These are phyloP conservation scores for Magallana gigas DNA, from an alignment of 1,140 invertebrate species.

Conservation along the genomic window DNA sequence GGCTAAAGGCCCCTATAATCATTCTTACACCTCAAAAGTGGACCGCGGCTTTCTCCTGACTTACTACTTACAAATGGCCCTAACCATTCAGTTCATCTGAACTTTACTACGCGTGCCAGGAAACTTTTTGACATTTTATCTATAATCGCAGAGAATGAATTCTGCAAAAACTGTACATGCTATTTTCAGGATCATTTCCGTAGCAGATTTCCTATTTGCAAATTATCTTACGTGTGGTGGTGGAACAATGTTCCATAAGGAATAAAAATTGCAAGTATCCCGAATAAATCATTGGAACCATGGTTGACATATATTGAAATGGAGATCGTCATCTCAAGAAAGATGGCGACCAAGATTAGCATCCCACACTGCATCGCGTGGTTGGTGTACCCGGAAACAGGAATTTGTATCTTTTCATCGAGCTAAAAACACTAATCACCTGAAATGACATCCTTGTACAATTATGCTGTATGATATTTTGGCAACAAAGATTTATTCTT, in stretches of 20 bases:
- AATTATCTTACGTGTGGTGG: neutral
- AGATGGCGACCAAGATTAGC: neutral
- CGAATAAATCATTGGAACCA: neutral
- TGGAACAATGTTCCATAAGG: neutral
- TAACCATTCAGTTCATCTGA: slow-evolving; percentile 2
- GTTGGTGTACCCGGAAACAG: neutral
- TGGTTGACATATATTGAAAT: neutral
- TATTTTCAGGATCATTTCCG: neutral
- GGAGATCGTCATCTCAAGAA: neutral
- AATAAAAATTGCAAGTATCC: no score
- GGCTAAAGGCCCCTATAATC: slow-evolving; percentile 23
- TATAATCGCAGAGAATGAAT: neutral
- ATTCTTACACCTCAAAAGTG: slow-evolving; percentile 22
- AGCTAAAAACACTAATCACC: neutral
- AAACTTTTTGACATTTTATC: neutral
- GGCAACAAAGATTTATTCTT: no score
- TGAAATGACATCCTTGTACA: no score
- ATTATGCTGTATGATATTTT: no score
- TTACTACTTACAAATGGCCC: neutral
- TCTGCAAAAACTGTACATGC: neutral
- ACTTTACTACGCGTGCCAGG: neutral
- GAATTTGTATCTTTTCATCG: slow-evolving; percentile 11
- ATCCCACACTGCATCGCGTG: slow-evolving; percentile 17
- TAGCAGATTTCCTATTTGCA: neutral
- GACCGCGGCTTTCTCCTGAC: neutral